Evolutionary conservation across 2,888 invertebrate genomes (phyloP).

Genomic region (Eurois occulta): DNA sequence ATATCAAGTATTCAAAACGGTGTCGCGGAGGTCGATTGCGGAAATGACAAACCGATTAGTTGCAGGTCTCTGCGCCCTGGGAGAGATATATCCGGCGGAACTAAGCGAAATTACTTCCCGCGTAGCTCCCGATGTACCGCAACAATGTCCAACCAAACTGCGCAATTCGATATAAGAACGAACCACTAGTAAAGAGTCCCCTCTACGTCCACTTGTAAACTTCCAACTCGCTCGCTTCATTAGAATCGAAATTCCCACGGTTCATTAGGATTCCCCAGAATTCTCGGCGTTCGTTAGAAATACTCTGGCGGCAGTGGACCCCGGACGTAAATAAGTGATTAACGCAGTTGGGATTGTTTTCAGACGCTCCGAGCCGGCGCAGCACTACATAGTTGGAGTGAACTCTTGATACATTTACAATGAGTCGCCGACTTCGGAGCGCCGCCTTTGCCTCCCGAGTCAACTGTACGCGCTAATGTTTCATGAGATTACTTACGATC

Average conservation of each 20-base stretch:
- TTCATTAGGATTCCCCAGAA: constrained; percentile 88
- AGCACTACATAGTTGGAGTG: constrained; percentile 79
- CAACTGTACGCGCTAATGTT: constrained; percentile 77
- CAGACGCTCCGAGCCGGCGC: constrained; percentile 76
- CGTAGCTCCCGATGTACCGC: constrained; percentile 78
- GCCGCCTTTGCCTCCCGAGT: constrained; percentile 52
- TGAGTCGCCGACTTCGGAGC: constrained; percentile 75
- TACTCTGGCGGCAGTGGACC: constrained; percentile 85
- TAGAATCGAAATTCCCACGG: constrained; percentile 89
- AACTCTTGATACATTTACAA: constrained; percentile 88
- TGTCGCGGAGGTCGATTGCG: constrained; percentile 84
- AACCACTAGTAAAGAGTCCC: constrained; percentile 74
- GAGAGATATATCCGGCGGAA: constrained; percentile 88
- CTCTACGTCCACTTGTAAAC: constrained; percentile 70
- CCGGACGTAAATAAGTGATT: constrained; percentile 90
- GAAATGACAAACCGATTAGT: constrained; percentile 89
- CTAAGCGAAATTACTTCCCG: constrained; percentile 85
- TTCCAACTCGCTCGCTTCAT: constrained; percentile 82
- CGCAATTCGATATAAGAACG: constrained; percentile 81
- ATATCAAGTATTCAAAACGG: constrained; percentile 83
- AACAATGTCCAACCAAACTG: constrained; percentile 81
- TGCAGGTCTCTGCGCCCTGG: constrained; percentile 82
- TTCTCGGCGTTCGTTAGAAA: constrained; percentile 88
- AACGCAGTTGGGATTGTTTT: constrained; percentile 90
- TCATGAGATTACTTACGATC: constrained; percentile 77